Conservation (phyloP, 2,797 vertebrate genomes). For the Sebastes wilsoni region DNA sequence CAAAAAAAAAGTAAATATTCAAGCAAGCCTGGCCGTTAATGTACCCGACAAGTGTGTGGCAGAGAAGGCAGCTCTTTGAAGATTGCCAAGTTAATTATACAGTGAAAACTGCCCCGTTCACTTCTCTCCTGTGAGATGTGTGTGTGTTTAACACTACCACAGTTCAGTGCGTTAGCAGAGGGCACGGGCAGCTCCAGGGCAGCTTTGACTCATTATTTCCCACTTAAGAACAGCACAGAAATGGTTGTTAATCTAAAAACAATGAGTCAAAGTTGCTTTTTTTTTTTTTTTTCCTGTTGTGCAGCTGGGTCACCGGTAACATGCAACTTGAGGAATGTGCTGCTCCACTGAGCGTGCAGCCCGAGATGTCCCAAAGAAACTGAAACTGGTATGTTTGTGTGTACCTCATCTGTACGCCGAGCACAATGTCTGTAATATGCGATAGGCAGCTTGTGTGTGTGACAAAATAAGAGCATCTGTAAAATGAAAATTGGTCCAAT, state of each 20-base stretch:
- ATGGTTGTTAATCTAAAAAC: slow-evolving; percentile 16
- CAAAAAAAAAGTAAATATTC: slow-evolving; percentile 48
- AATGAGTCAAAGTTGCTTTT: slow-evolving; percentile 15
- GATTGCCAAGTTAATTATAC: slow-evolving; percentile 74
- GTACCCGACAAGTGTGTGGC: slow-evolving; percentile 54
- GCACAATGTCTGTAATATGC: slow-evolving; percentile 50
- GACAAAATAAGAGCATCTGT: slow-evolving; percentile 12
- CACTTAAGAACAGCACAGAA: slow-evolving; percentile 45
- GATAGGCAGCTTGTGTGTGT: slow-evolving; percentile 54
- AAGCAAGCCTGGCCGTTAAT: slow-evolving; percentile 56
- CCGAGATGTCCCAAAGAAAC: slow-evolving; percentile 35
- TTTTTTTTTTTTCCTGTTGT: slow-evolving; percentile 5
- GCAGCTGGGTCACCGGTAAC: slow-evolving; percentile 47
- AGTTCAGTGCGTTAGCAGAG: slow-evolving; percentile 52
- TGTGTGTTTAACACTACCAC: slow-evolving; percentile 53
- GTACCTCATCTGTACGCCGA: slow-evolving; percentile 49
- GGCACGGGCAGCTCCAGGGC: slow-evolving; percentile 53
- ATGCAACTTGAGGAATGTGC: slow-evolving; percentile 60
- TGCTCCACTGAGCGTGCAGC: slow-evolving; percentile 53
- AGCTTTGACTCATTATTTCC: slow-evolving; percentile 63
- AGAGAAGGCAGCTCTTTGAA: slow-evolving; percentile 58
- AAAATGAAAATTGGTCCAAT: slow-evolving; percentile 38
- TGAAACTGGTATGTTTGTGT: slow-evolving; percentile 39
- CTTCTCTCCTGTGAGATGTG: slow-evolving; percentile 49
- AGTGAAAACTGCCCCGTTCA: slow-evolving; percentile 65